Conservation (phyloP, 35 echinoderm and acorn worm species). For the Holothuria glaberrima region DNA sequence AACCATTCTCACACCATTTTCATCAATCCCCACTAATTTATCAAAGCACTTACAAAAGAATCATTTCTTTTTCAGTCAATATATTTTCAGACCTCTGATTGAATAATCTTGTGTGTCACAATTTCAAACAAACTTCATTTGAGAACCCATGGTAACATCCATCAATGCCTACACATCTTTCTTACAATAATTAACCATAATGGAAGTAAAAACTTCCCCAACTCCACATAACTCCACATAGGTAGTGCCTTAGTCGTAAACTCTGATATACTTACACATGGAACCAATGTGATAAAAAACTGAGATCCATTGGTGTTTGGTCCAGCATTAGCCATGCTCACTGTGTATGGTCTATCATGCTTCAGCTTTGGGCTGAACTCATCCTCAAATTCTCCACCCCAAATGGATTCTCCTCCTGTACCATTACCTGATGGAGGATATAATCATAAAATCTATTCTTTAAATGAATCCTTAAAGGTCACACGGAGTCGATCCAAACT, state of each 20-base stretch:
- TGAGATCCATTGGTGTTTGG: constrained; percentile 96
- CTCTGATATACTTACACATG: constrained; percentile 86
- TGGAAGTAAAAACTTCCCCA: neutral
- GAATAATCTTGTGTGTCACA: no score
- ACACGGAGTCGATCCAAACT: no score
- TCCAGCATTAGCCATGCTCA: constrained; percentile 99
- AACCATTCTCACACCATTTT: no score
- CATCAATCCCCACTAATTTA: no score
- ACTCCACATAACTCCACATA: neutral
- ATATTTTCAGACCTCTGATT: no score
- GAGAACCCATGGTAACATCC: no score
- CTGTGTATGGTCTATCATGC: constrained; percentile 89
- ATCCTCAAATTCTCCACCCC: constrained; percentile 99
- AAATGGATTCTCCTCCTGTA: constrained; percentile 97
- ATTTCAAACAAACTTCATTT: no score
- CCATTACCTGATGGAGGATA: constrained; percentile 78
- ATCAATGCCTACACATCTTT: neutral
- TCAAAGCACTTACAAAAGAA: no score
- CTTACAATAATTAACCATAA: neutral
- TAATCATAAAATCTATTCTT: no score
- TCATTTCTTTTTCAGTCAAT: no score
- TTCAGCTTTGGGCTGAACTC: constrained; percentile 86
- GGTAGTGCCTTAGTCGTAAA: neutral
- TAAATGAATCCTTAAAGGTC: no score
- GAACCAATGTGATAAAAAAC: constrained; percentile 98